Evolutionary conservation across 2,888 invertebrate genomes (phyloP), one percentile per base, ranked within the genome.

Genomic region (Dasypogon diadema): DNA sequence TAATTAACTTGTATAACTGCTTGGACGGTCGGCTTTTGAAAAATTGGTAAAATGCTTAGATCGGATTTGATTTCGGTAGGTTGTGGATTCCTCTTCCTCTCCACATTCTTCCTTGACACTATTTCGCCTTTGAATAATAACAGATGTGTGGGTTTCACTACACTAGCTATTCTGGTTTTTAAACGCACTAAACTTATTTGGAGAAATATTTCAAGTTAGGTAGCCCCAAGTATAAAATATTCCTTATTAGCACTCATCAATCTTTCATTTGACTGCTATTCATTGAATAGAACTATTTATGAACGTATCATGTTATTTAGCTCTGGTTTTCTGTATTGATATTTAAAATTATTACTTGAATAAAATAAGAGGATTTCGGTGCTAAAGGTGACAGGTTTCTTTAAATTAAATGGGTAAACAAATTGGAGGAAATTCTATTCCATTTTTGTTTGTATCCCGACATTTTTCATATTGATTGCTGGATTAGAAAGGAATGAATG

Each of bases 1-100:
- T 70, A 70, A 70, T 70, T 70, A 70, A 70, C 54, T 54, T 70
- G 70, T 70, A 54, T 54, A 70, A 54, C 54, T 70, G 18, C 51
- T 54, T 21, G 34, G 70, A 70, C 70, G 54, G 51, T 68, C 54
- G 70, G 16, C 70, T 54, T 54, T 51, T 70, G 70, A 70, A 21
- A 54, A 70, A 70, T 70, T 30, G 37, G 54, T 70, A 18, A 30
- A 70, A 70, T 70, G 54, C 54, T 26, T 46, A 14, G 22, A 42
- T 46, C 12, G 14, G 65, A 48, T 24, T 14, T 24, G 46, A 65
- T 65, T 46, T 54, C 54, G 54, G 16, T 54, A n/a, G 12, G 16
- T n/a, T n/a, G 16, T 34, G 34, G n/a, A 34, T 65, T 37, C 46
- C 46, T 21, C 63, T 42, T 22, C 8, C 21, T 18, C 21, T 54